Evolutionary conservation across 92 coral and sea anemone genomes (phyloP).

Genomic region (Ricordea florida): DNA sequence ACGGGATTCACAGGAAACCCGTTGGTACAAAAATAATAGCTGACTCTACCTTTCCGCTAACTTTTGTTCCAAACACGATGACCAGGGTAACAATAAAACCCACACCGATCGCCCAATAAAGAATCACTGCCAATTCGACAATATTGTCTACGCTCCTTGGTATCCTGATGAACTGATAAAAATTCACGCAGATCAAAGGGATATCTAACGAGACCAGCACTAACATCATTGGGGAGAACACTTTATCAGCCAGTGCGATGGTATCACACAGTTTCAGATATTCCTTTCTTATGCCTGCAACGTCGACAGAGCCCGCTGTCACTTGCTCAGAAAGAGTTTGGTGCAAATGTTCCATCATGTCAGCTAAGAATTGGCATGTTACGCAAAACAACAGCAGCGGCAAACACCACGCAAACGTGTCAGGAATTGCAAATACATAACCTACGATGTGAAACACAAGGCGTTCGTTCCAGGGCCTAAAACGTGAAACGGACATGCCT

Average conservation of each 20-base stretch:
- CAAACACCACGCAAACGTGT: too few species aligned
- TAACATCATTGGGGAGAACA: constrained; percentile 3
- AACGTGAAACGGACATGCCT: too few species aligned
- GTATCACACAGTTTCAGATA: neutral
- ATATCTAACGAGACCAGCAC: neutral
- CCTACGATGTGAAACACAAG: too few species aligned
- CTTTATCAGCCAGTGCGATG: constrained; percentile 2
- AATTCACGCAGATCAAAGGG: constrained; percentile 1
- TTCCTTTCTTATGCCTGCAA: neutral
- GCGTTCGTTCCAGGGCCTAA: too few species aligned
- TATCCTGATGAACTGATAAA: neutral
- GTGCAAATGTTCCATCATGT: neutral
- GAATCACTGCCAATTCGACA: neutral
- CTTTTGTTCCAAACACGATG: constrained; percentile 12
- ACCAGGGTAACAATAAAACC: neutral
- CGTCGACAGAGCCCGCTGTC: neutral
- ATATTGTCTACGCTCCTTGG: neutral
- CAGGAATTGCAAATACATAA: too few species aligned
- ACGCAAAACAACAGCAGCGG: neutral
- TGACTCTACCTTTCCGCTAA: constrained; percentile 4
- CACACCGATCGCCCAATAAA: neutral
- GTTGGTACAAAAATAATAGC: neutral
- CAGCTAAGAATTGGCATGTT: neutral
- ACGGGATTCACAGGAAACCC: too few species aligned
- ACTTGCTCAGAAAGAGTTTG: too few species aligned